Evolutionary conservation across 2,797 vertebrate genomes (phyloP).

Genomic region (Enteromius argenteus): DNA sequence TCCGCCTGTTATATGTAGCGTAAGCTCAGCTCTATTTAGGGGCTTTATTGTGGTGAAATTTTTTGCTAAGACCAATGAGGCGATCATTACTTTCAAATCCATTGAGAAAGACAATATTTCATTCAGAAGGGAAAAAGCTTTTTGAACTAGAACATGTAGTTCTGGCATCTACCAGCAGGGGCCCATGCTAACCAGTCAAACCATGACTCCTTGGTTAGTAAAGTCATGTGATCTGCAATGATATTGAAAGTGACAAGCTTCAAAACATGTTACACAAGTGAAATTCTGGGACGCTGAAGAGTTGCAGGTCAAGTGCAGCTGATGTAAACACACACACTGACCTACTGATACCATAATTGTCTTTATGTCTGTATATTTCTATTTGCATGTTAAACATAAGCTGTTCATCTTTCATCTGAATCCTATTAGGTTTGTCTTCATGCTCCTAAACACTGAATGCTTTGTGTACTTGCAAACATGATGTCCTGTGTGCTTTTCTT

Average conservation of each 20-base stretch:
- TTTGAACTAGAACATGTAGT: not conserved
- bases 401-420: constrained; percentile 20
- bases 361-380: not conserved
- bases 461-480: not conserved
- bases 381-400: constrained; percentile 2
- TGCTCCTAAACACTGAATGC: constrained; percentile 5
- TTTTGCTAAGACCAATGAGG: not conserved
- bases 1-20: not conserved
- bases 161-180: not conserved
- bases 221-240: not conserved
- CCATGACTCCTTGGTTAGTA: not conserved
- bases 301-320: not conserved
- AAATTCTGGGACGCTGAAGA: not conserved
- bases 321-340: constrained; percentile 13
- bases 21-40: not conserved
- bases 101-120: not conserved
- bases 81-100: not conserved
- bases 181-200: not conserved
- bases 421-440: constrained; percentile 28
- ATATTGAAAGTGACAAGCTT: not conserved
- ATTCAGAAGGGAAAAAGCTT: not conserved
- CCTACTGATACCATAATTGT: not conserved
- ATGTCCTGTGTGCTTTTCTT: constrained; percentile 5
- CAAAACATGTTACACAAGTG: constrained; percentile 12
- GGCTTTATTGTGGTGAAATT: not conserved